Evolutionary conservation across 2,113 vertebrate genomes (phyloP).

Genomic region (Forbesichthys agassizii): DNA sequence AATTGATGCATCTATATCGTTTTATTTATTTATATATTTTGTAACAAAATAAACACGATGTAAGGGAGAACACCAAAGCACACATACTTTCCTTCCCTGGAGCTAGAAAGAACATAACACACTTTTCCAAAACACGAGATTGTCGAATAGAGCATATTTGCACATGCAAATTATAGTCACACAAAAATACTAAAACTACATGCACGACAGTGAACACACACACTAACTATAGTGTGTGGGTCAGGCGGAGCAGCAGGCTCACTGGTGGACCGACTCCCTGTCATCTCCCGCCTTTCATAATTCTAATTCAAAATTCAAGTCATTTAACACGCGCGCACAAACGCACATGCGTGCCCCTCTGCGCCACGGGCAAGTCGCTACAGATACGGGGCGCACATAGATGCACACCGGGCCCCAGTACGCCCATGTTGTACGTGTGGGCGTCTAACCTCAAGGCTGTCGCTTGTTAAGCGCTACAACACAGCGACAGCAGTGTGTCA

Average conservation of each 20-base stretch:
- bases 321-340: conserved; percentile 52
- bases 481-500: conserved; percentile 1
- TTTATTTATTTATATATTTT: too few species aligned
- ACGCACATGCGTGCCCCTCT: conserved; percentile 7
- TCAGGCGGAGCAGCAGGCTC: conserved; percentile 25
- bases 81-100: too few species aligned
- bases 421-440: conserved; percentile 5
- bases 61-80: too few species aligned
- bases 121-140: too few species aligned
- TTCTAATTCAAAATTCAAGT: conserved; percentile 36
- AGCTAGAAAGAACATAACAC: too few species aligned
- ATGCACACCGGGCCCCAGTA: conserved; percentile 30
- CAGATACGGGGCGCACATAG: conserved; percentile 14
- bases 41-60: too few species aligned
- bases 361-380: conserved; percentile 42
- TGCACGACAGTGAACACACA: background rate
- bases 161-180: background rate
- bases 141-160: background rate
- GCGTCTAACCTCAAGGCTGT: background rate
- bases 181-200: conserved; percentile 2
- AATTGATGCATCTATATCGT: too few species aligned
- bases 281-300: conserved; percentile 68
- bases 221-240: background rate
- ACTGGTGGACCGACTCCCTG: conserved; percentile 29
- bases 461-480: too few species aligned